These are phyloP conservation scores for Gallinago undulata DNA, from an alignment of 2,113 vertebrate genomes.

Conservation along the genomic window DNA sequence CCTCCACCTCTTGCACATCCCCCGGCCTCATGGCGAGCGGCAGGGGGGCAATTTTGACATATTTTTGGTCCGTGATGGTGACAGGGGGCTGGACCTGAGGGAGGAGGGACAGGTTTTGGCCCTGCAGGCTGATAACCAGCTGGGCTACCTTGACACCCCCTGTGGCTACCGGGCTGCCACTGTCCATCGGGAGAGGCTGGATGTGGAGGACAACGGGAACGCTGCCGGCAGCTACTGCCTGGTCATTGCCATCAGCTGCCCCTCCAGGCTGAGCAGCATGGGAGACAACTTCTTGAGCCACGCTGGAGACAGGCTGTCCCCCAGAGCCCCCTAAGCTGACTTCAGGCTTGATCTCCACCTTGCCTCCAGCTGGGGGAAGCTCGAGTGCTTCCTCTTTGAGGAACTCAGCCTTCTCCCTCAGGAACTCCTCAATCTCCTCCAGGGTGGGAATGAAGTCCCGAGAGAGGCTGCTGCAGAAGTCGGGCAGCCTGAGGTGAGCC, in stretches of 20 bases:
- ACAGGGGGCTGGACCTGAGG: constrained; percentile 41
- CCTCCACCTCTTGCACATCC: constrained; percentile 36
- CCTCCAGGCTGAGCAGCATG: neutral
- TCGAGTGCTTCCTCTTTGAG: constrained; percentile 64
- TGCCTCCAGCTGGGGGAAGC: neutral
- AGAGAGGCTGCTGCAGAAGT: constrained; percentile 74
- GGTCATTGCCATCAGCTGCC: neutral
- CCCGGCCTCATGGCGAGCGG: constrained; percentile 67
- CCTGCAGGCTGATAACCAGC: constrained; percentile 80
- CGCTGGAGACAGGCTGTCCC: neutral
- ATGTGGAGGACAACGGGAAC: constrained; percentile 81
- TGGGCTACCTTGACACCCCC: constrained; percentile 76
- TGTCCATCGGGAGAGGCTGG: constrained; percentile 75
- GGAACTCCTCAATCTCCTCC: constrained; percentile 90
- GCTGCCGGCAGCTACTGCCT: neutral
- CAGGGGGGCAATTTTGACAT: constrained; percentile 83
- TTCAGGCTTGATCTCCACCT: neutral
- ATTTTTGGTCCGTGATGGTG: constrained; percentile 79
- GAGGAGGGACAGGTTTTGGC: constrained; percentile 75
- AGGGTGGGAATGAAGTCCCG: constrained; percentile 83
- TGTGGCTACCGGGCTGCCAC: neutral
- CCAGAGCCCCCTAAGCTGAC: neutral
- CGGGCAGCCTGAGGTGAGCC: constrained; percentile 71
- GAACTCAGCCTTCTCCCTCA: constrained; percentile 82
- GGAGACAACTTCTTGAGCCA: neutral